A percentile compares a stretch with the other conserved stretches of the same genome.
Conservation (phyloP, 2,113 vertebrate genomes). For the Thamnophis sirtalis region DNA sequence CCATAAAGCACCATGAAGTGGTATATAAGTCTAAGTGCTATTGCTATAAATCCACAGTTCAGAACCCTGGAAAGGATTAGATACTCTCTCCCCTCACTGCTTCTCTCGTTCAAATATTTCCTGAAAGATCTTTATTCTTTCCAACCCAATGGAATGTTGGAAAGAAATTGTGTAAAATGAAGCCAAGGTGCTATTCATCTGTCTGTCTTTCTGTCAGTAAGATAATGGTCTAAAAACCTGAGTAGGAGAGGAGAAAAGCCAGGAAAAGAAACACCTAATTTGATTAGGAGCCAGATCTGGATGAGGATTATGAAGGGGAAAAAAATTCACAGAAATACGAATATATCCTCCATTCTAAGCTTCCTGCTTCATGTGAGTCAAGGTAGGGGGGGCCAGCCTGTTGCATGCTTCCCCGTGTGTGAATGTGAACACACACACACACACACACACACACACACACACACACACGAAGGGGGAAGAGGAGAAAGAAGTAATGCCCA, state of each 20-base stretch:
- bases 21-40: too few species aligned
- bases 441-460: neutral
- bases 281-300: neutral
- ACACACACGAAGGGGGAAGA: neutral
- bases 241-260: neutral
- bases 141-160: neutral
- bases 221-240: neutral
- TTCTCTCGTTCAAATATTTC: neutral
- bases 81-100: neutral
- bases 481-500: neutral
- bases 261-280: neutral
- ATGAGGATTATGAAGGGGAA: neutral
- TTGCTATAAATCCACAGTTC: neutral
- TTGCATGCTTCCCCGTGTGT: neutral
- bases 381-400: neutral
- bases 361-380: neutral
- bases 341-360: neutral
- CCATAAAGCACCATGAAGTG: too few species aligned
- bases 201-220: neutral
- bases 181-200: neutral
- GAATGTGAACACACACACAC: neutral
- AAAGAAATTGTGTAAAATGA: neutral
- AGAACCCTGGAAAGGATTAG: neutral
- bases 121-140: neutral
- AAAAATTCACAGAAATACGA: neutral